Evolutionary conservation across 2,888 invertebrate genomes (phyloP).

Genomic region (Eurytoma californica): DNA sequence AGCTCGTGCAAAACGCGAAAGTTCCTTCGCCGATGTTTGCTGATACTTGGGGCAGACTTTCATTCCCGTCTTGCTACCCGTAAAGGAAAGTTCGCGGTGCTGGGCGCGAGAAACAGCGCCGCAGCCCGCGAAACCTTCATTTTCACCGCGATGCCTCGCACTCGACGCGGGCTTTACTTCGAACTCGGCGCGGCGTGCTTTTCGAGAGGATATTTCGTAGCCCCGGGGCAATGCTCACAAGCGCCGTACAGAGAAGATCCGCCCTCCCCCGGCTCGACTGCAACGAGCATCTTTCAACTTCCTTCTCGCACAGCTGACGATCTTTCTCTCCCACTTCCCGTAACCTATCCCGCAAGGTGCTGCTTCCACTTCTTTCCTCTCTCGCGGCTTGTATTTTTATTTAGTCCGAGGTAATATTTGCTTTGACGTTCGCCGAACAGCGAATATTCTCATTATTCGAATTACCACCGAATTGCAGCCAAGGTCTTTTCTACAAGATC

Average conservation of each 20-base stretch:
- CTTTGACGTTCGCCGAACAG: no score
- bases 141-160: conserved; percentile 10
- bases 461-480: no score
- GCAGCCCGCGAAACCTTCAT: conserved; percentile 28
- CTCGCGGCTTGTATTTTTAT: not conserved
- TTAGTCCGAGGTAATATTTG: not conserved
- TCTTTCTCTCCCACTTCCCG: conserved; percentile 20
- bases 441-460: no score
- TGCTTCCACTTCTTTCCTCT: not conserved
- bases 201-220: conserved; percentile 48
- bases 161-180: conserved; percentile 18
- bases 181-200: conserved; percentile 19
- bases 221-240: conserved; percentile 29
- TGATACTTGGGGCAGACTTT: conserved; percentile 19
- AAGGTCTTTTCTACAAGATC: no score
- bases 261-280: not conserved
- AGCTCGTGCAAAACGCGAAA: not conserved
- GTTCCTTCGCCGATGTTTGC: conserved; percentile 1
- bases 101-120: not conserved
- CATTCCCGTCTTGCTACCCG: conserved; percentile 1
- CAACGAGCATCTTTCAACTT: conserved; percentile 36
- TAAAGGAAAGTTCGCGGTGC: conserved; percentile 18
- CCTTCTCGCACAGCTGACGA: not conserved
- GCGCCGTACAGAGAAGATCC: not conserved
- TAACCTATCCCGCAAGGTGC: no score